Evolutionary conservation across 2,113 vertebrate genomes (phyloP), one percentile per base, ranked within the genome.

Genomic region (Tupaia chinensis): DNA sequence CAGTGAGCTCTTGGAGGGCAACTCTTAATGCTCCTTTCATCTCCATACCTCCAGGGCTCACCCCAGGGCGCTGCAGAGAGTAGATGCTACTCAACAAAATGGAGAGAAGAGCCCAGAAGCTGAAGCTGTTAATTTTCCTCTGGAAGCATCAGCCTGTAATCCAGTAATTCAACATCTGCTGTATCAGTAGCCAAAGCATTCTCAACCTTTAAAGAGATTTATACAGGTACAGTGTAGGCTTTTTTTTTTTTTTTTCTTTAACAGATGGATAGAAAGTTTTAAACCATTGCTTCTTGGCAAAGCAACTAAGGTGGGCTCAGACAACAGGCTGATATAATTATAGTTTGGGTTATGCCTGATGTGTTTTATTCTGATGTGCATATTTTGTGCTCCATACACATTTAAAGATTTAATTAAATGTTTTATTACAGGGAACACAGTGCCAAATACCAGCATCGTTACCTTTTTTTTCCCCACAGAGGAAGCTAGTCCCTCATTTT

Each of bases 321-420:
- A 76, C 53, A 94, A 91, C 76, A 85, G 20, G n/a, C 80, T 95
- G 86, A 91, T 66, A 94, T 95, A 89, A 97, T 97, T 95, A 96
- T n/a, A 95, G 91, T 94, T 96, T 87, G 80, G 70, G 89, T 93
- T 94, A 85, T 69, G 70, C 94, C 91, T 93, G 85, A 95, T 83
- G 79, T 69, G n/a, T 83, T 98, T 97, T 96, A 95, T 92, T 97
- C 93, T 94, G 56, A 94, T 87, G 74, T 81, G 91, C 78, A 80
- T 95, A 97, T 72, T 96, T 86, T 76, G 96, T 93, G 68, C 44
- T 94, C 94, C 68, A 76, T 74, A 95, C 94, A 82, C 89, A 94
- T 66, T 97, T 91, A 89, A 95, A 93, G 86, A 93, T 91, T 94
- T 93, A 97, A 97, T 96, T 96, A 93, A 97, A 96, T 94, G 93